Evolutionary conservation across 2,797 vertebrate species (phyloP).

Genomic region (Micromesistius poutassou): DNA sequence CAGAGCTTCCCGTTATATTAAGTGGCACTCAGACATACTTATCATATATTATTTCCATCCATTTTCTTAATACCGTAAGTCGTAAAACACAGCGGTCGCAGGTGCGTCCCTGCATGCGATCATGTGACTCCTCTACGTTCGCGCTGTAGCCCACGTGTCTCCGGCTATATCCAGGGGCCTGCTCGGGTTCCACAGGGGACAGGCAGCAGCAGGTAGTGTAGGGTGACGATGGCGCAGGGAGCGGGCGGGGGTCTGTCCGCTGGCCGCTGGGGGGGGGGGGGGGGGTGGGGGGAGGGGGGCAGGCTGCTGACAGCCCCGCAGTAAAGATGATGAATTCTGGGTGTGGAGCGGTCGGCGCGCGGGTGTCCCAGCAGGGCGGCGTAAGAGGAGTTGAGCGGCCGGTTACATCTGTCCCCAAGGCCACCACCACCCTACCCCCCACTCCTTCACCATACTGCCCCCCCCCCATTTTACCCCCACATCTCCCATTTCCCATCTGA

Average conservation of each 20-base stretch:
- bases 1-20: too few relatives aligned
- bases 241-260: conserved; percentile 28
- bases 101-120: too few relatives aligned
- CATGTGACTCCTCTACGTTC: too few relatives aligned
- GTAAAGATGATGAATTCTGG: conserved; percentile 70
- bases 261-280: neutral
- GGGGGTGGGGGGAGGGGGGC: conserved; percentile 5
- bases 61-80: too few relatives aligned
- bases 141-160: too few relatives aligned
- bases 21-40: too few relatives aligned
- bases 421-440: conserved; percentile 24
- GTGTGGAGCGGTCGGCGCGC: conserved; percentile 38
- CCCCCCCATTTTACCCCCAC: conserved; percentile 36
- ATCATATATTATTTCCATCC: too few relatives aligned
- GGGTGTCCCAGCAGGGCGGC: conserved; percentile 46
- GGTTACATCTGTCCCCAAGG: conserved; percentile 55
- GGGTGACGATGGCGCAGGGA: conserved; percentile 40
- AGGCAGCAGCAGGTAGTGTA: conserved; percentile 35
- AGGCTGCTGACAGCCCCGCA: conserved; percentile 51
- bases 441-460: conserved; percentile 47
- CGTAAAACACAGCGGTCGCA: too few relatives aligned
- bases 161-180: conserved; percentile 8
- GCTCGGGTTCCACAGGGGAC: conserved; percentile 14
- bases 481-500: conserved; percentile 57
- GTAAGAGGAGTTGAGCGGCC: conserved; percentile 38